phyloP scores from a whole-genome alignment of 2,888 invertebrate genomes.

The Spilosoma lubricipeda region DNA sequence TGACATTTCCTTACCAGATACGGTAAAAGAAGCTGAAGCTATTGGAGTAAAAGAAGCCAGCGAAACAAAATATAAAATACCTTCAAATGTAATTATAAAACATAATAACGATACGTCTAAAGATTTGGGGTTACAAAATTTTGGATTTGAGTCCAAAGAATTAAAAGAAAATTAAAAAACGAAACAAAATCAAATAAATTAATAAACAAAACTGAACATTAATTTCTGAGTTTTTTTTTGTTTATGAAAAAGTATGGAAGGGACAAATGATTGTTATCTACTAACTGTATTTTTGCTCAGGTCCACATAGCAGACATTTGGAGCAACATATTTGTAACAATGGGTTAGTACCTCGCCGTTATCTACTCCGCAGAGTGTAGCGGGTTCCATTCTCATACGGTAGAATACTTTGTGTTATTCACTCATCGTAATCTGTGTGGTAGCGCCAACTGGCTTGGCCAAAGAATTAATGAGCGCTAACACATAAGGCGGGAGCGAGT shows the following conservation, averaged over 20 bases:
- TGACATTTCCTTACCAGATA: conserved; percentile 70
- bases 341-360: too few species aligned
- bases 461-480: too few species aligned
- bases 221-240: neutral
- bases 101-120: conserved; percentile 21
- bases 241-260: neutral
- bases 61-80: conserved; percentile 5
- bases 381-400: too few species aligned
- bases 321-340: too few species aligned
- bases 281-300: neutral
- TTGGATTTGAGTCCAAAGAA: neutral
- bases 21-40: conserved; percentile 71
- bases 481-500: too few species aligned
- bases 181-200: neutral
- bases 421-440: too few species aligned
- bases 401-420: too few species aligned
- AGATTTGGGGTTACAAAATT: conserved; percentile 9
- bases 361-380: too few species aligned
- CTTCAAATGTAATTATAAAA: conserved; percentile 24
- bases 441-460: too few species aligned
- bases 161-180: neutral
- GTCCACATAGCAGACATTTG: too few species aligned
- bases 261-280: neutral
- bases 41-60: conserved; percentile 54
- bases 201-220: neutral